Evolutionary conservation across 2,888 invertebrate genomes (phyloP), one percentile per base, ranked within the genome.

Genomic region (Stenurella melanura): DNA sequence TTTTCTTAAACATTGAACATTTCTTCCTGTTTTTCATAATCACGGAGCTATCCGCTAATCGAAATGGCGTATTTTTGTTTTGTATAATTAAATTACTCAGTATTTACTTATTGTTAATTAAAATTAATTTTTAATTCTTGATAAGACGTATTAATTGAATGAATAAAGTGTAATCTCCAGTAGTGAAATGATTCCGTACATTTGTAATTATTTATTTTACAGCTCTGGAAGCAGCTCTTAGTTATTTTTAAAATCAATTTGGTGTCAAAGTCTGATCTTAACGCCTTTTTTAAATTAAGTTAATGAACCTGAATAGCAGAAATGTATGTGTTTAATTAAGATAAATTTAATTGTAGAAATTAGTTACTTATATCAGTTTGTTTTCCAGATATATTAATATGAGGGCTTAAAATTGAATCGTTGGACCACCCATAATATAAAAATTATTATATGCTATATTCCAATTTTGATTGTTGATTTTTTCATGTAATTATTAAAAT

Each of bases 381-480:
- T 42, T 42, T 42, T 42, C 15, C 11, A 42, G 9, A 12, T 42
- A 12, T 42, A 34, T 34, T 34, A 34, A 34, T 34, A 42, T 42
- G 42, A 42, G 42, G 7, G 1, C 15, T 17, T 57, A 57, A 57
- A 57, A 57, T 6, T 17, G 63, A 30, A 63, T 30, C 63, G 7
- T 26, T 34, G 63, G 63, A 63, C 63, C 63, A 63, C 63, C 63
- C 63, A 34, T 63, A 3, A 50, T n/a, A n/a, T 50, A 15, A n/a
- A n/a, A n/a, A 50, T 50, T 50, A 50, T n/a, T 50, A 50, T 50
- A n/a, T n/a, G 15, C 1, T n/a, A 50, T 50, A 50, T 50, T n/a
- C 50, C 50, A 15, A 50, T 15, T 64, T 64, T 42, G 34, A 38
- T 18, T 64, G 38, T 64, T 38, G 38, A 64, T 38, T 42, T 64